Base-by-base conservation (phyloP, 30 jellyfish, hydroid and myxozoan genomes). In the Rhopilema esculentum region DNA sequence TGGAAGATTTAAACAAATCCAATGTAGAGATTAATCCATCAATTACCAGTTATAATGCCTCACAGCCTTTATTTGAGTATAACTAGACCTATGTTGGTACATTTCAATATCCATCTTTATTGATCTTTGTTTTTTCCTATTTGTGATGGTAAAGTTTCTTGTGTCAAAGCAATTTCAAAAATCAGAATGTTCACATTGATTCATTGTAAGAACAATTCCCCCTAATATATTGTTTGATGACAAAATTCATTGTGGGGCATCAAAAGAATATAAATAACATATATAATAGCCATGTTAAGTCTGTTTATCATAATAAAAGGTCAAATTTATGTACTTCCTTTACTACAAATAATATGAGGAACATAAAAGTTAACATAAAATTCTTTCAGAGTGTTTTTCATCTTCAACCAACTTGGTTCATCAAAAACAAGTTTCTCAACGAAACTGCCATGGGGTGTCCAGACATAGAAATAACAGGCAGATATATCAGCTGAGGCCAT, bases 401-500 rank as follows among this genome's bases (percentile, higher is more conserved):
- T 18, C 27, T 72, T 17, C 28, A 24, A 23, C 83, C 83, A 72
- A 22, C 31, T 23, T 8, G 26, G 31, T 33, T 16, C 64, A 24
- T 29, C 83, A 72, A 72, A 72, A 12, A 23, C 28, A 72, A 72
- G 31, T 72, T 72, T 33, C 66, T 72, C 64, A 25, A 20, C 27
- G 16, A 72, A 7, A 25, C 28, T 23, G 57, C 78, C 78, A 67
- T 67, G 78, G n/a, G 78, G 78, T 21, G 78, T 67, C 78, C 78
- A 67, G 23, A 67, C 78, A 67, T 22, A 67, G 32, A 67, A 67
- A 33, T 33, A 16, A 15, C 48, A 21, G 22, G 29, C 32, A 21
- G 78, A 16, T 33, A 67, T 16, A 67, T 33, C 78, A 67, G 78
- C n/a, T 20, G 57, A 40, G 57, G 78, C 78, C 78, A 67, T 22